Conservation (phyloP, 1,140 invertebrate genomes). For the Harlomillsia oculata region DNA sequence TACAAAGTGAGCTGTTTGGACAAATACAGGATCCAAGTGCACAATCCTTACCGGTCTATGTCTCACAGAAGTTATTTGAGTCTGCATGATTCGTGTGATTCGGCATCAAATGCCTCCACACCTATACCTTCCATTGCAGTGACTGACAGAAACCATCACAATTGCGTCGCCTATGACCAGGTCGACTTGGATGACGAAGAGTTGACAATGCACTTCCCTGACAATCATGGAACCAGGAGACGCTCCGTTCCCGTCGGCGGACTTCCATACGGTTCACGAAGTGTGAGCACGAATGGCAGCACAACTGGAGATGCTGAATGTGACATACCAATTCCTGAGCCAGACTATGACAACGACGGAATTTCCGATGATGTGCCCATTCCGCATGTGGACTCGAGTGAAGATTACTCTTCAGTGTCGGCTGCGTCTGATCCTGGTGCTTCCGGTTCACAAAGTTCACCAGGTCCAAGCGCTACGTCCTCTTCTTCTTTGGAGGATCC, state of each 20-base stretch:
- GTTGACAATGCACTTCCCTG: neutral
- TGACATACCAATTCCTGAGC: constrained; percentile 30
- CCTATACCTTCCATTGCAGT: too few species aligned
- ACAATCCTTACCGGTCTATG: constrained; percentile 31
- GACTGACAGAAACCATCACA: too few species aligned
- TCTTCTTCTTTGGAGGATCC: neutral
- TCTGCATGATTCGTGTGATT: neutral
- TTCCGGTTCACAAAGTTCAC: neutral
- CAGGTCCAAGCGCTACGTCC: neutral
- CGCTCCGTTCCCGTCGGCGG: too few species aligned
- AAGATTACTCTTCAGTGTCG: constrained; percentile 22
- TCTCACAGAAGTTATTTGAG: neutral
- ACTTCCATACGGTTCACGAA: constrained; percentile 1
- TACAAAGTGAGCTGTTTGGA: constrained; percentile 34
- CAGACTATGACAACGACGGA: constrained; percentile 25
- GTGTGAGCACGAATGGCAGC: constrained; percentile 3
- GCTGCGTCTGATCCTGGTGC: constrained; percentile 2
- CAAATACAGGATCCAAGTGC: constrained; percentile 29
- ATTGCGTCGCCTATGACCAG: too few species aligned
- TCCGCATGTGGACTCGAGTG: constrained; percentile 17
- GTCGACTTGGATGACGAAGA: neutral
- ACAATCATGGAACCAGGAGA: neutral
- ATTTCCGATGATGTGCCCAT: constrained; percentile 26
- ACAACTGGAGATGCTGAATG: constrained; percentile 8
- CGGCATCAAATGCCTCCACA: neutral